Evolutionary conservation across 64 coral and sea anemone genomes (phyloP), one percentile per base, ranked within the genome.

Genomic region (Actinia tenebrosa): DNA sequence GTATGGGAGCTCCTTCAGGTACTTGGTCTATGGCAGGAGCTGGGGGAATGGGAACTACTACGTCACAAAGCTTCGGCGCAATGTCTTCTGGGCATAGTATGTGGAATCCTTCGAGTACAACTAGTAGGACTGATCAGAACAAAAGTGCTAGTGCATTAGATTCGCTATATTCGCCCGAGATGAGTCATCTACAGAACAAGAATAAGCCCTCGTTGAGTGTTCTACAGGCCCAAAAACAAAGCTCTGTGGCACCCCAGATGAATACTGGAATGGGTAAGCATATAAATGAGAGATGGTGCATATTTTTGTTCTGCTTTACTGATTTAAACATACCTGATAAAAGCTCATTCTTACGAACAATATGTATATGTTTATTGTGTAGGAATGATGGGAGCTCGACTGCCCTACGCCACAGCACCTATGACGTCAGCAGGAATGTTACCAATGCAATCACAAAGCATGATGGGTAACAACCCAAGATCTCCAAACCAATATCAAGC

Each of bases 151-250:
- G 56, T 16, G 60, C 86, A 7, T 46, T 91, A 17, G 90, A 91
- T 47, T 83, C 85, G 16, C 63, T 91, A 15, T 91, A 85, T 83
- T 83, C 90, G 27, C 90, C 90, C 56, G 90, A 92, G 43, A 87
- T 92, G 80, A 86, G 59, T 82, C 90, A 92, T 87, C 66, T 92
- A 77, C 90, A 92, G 19, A 87, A 59, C 42, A 92, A 83, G 78
- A 83, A 10, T 23, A 92, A 87, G 83, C 84, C 77, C 13, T 92
- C 90, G 3, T 64, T 92, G 78, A 92, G 80, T 55, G 56, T 79
- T 16, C 18, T 92, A 62, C 90, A 92, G 55, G 54, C 53, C 44
- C 89, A 89, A 25, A 75, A 75, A 14, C 69, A 79, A 63, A 86
- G 43, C 53, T 17, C 53, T 26, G 26, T 53, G 60, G 69, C 56